Conservation (phyloP, 2,797 vertebrate species). For the Myiotriccus ornatus region DNA sequence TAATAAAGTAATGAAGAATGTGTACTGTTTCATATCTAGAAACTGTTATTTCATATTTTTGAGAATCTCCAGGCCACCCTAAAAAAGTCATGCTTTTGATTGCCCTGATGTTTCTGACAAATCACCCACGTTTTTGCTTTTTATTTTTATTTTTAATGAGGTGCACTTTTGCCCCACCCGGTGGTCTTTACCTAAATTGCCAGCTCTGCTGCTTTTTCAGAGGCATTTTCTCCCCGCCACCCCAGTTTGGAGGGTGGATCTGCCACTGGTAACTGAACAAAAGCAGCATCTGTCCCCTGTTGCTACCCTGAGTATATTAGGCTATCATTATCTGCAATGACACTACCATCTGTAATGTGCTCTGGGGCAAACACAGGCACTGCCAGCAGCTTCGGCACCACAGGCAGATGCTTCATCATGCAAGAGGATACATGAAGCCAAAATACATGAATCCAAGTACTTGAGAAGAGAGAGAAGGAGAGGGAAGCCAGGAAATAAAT, state of each 20-base stretch:
- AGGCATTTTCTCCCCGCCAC: not conserved
- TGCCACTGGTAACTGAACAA: conserved; percentile 24
- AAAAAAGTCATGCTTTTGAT: not conserved
- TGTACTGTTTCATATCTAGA: not conserved
- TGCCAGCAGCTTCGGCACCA: conserved; percentile 16
- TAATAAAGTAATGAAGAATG: not conserved
- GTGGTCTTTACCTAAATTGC: conserved; percentile 42
- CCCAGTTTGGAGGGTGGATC: not conserved
- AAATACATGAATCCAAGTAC: conserved; percentile 13
- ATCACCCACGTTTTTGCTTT: not conserved
- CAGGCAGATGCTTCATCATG: conserved; percentile 47
- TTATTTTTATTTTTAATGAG: not conserved
- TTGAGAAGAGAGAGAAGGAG: not conserved
- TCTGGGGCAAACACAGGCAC: conserved; percentile 49
- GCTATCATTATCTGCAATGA: conserved; percentile 32
- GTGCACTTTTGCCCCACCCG: conserved; percentile 67
- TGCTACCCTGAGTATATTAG: conserved; percentile 23
- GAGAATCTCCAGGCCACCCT: not conserved
- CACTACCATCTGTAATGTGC: conserved; percentile 60
- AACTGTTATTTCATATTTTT: not conserved
- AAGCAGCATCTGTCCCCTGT: conserved; percentile 34
- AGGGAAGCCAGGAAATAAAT: conserved; percentile 1
- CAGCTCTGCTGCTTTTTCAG: not conserved
- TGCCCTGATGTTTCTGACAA: not conserved
- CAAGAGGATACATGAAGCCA: conserved; percentile 19